These are phyloP conservation scores for Siphamia tubifer DNA, from an alignment of 2,113 vertebrate species.

Conservation along the genomic window DNA sequence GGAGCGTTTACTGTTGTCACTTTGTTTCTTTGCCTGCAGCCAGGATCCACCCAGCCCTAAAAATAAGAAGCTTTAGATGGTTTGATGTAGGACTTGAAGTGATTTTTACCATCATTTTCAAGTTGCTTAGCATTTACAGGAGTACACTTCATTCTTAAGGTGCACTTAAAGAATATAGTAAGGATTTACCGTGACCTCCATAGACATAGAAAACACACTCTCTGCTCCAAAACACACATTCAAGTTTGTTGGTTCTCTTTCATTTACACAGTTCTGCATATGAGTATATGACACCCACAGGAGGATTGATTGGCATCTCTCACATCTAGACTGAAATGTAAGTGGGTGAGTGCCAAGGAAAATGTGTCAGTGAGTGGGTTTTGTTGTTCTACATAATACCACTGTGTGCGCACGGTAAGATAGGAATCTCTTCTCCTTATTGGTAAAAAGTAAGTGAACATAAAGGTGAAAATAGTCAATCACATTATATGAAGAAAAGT, in stretches of 20 bases:
- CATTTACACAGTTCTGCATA: neutral
- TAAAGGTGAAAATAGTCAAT: too few relatives aligned
- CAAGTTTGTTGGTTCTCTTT: neutral
- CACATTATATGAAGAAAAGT: too few relatives aligned
- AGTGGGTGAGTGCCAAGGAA: neutral
- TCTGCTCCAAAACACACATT: neutral
- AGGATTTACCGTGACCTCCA: neutral
- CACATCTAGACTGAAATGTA: neutral
- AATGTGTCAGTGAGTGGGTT: conserved; percentile 8
- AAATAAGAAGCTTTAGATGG: neutral
- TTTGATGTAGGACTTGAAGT: neutral
- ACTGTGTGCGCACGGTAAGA: too few relatives aligned
- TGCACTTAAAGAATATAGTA: neutral
- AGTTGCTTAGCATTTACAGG: neutral
- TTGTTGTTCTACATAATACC: neutral
- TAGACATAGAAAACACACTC: neutral
- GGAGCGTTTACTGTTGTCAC: neutral
- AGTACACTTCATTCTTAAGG: neutral
- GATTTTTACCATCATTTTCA: neutral
- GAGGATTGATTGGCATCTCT: neutral
- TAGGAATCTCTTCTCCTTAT: too few relatives aligned
- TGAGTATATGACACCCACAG: neutral
- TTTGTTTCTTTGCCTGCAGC: conserved; percentile 9
- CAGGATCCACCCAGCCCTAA: neutral
- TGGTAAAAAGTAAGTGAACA: too few relatives aligned